Evolutionary conservation across 2,113 vertebrate species (phyloP), one percentile per base, ranked within the genome.

Genomic region (Megaceryle torquata): DNA sequence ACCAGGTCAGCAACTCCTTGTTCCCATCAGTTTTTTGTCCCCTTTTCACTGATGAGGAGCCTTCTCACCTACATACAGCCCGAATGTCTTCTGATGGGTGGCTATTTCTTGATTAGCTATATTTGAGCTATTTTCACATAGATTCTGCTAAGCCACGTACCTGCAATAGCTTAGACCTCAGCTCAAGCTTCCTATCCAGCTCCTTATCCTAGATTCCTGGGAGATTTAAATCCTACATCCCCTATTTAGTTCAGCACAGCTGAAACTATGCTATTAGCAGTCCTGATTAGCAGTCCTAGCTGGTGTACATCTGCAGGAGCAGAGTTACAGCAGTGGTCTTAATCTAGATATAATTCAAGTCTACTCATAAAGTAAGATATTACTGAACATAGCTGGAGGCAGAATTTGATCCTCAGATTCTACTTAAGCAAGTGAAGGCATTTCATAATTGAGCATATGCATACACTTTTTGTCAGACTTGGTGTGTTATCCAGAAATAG

Each of bases 401-500:
- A 92, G 74, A 92, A 87, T 43, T 17, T 18, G 63, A 37, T 84
- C 28, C 64, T 93, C 63, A 67, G 60, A 78, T 89, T 91, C 89
- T 57, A 44, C 77, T 77, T 67, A 41, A 59, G 54, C 51, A 77
- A 80, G 41, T 29, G 41, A 54, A 92, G 74, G 37, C 74, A 82
- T 79, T 69, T 91, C 67, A 72, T 69, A 79, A 46, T 37, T 46
- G n/a, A 91, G 35, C 28, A 79, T 53, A 78, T 61, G 28, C 54
- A 16, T 83, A 54, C 33, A 87, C 21, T 81, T 93, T 82, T 84
- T 95, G 77, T 94, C 67, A 97, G 86, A 68, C 46, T 71, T 37
- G 13, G 12, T 91, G 28, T 51, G 91, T 93, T 75, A 53, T 86
- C 60, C 78, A 93, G 87, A 96, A 96, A 94, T 91, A 96, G 80